Evolutionary conservation across 1,140 invertebrate genomes (phyloP).

Genomic region (Luehdorfia chinensis): DNA sequence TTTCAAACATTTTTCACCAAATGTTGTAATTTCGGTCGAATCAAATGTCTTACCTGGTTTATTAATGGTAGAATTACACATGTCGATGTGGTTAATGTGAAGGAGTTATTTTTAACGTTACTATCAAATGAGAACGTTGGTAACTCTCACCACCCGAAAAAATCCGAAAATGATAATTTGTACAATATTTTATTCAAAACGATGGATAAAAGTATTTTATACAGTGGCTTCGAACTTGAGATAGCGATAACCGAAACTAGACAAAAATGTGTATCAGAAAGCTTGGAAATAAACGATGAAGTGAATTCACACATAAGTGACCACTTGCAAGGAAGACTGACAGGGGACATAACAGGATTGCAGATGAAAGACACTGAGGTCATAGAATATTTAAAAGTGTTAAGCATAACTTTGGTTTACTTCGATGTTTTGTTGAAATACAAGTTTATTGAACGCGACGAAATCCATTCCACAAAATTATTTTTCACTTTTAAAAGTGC

Average conservation of each 20-base stretch:
- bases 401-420: slow-evolving; percentile 36
- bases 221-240: slow-evolving; percentile 52
- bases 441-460: too few species aligned
- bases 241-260: not conserved
- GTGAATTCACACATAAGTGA: slow-evolving; percentile 28
- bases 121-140: slow-evolving; percentile 44
- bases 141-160: not conserved
- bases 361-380: slow-evolving; percentile 24
- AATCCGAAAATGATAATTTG: slow-evolving; percentile 23
- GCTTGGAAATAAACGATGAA: slow-evolving; percentile 32
- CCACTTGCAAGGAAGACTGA: slow-evolving; percentile 31
- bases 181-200: slow-evolving; percentile 42
- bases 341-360: slow-evolving; percentile 18
- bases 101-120: slow-evolving; percentile 43
- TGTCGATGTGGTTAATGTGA: slow-evolving; percentile 22
- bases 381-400: slow-evolving; percentile 33
- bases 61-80: slow-evolving; percentile 27
- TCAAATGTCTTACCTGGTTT: slow-evolving; percentile 49
- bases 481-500: not conserved
- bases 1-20: slow-evolving; percentile 52
- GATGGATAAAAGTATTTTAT: slow-evolving; percentile 49
- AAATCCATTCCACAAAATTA: slow-evolving; percentile 1
- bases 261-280: slow-evolving; percentile 8
- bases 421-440: slow-evolving; percentile 36
- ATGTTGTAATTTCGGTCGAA: slow-evolving; percentile 24